Conservation (phyloP, 1,140 invertebrate genomes). For the Orchestia grillus region DNA sequence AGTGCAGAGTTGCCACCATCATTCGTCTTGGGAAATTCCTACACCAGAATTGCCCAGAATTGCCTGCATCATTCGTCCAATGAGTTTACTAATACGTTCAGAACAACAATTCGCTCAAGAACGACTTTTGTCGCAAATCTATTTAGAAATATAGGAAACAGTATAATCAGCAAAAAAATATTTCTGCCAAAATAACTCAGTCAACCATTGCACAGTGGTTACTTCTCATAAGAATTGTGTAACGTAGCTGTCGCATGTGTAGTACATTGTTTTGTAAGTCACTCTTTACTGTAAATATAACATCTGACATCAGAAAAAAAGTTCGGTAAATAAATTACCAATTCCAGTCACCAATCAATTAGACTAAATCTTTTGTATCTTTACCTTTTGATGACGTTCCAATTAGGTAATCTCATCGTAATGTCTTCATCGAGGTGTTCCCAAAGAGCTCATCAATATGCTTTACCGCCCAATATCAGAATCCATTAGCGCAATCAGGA, state of each 20-base stretch:
- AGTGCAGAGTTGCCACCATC: no score
- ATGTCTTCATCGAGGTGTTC: slow-evolving; percentile 32
- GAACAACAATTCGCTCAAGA: neutral
- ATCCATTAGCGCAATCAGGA: slow-evolving; percentile 51
- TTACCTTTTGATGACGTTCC: slow-evolving; percentile 17
- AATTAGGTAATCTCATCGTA: slow-evolving; percentile 29
- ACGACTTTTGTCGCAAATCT: neutral
- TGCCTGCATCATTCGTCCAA: no score
- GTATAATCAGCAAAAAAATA: neutral
- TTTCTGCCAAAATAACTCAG: neutral
- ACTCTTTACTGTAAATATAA: slow-evolving; percentile 3
- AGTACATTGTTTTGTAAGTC: neutral
- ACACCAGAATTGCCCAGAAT: no score
- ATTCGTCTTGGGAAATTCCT: no score
- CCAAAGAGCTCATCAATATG: slow-evolving; percentile 36
- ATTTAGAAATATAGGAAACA: neutral
- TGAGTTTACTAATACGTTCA: no score
- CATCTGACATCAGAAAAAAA: neutral
- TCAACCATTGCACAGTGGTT: neutral
- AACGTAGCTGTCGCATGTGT: neutral
- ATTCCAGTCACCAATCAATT: slow-evolving; percentile 15
- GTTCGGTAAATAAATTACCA: neutral
- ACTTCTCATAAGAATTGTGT: neutral
- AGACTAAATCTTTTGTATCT: neutral
- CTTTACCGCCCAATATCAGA: slow-evolving; percentile 27